A percentile compares a stretch with the other conserved stretches of the same genome.
phyloP scores from a whole-genome alignment of 2,888 invertebrate genomes.

The Polydrusus pterygomalis region DNA sequence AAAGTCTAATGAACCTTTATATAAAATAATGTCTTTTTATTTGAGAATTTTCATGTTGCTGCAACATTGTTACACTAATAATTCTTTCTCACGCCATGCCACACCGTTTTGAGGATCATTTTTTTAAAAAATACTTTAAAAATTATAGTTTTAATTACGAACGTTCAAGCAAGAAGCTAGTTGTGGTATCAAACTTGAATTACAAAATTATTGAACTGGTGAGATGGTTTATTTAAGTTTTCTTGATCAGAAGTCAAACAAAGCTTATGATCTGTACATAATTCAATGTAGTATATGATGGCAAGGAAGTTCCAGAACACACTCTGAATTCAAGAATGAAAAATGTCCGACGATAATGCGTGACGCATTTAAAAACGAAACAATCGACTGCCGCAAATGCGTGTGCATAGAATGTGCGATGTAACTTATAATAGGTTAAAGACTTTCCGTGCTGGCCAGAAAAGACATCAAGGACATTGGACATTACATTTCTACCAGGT shows the following conservation, averaged over 20 bases:
- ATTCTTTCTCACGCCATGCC: not conserved
- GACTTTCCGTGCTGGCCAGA: slow-evolving; percentile 43
- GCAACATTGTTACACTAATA: not conserved
- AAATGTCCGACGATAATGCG: slow-evolving; percentile 35
- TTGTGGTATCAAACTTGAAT: not conserved
- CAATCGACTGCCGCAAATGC: slow-evolving; percentile 47
- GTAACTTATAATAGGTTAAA: slow-evolving; percentile 56
- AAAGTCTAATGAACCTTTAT: slow-evolving; percentile 45
- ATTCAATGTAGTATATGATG: slow-evolving; percentile 7
- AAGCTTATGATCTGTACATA: slow-evolving; percentile 1
- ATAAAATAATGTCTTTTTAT: slow-evolving; percentile 4
- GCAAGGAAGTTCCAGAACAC: slow-evolving; percentile 39
- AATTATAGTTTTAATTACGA: not conserved
- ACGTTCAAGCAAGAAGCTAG: not conserved
- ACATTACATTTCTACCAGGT: slow-evolving; percentile 16
- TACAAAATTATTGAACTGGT: too few relatives aligned
- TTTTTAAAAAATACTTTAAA: not conserved
- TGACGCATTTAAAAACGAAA: slow-evolving; percentile 51
- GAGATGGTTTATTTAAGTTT: too few relatives aligned
- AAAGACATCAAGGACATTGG: slow-evolving; percentile 54
- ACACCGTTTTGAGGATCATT: not conserved
- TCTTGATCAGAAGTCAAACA: not conserved
- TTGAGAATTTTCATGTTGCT: not conserved
- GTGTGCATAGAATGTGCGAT: slow-evolving; percentile 54
- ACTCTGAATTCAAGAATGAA: slow-evolving; percentile 37